Evolutionary conservation across 2,888 invertebrate species (phyloP), one percentile per base, ranked within the genome.

Genomic region (Cerastis leucographa): DNA sequence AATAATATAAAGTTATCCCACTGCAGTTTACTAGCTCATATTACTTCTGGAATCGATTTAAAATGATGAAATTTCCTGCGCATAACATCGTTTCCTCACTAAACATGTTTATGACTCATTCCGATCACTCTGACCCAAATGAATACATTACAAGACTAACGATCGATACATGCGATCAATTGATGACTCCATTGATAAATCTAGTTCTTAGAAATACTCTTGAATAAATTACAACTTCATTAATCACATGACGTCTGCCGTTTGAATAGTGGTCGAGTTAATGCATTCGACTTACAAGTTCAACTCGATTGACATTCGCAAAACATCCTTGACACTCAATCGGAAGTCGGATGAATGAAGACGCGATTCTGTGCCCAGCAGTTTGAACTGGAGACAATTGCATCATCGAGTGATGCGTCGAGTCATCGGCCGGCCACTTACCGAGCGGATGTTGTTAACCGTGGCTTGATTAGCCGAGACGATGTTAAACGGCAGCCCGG

Each of bases 371-470:
- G 83, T 89, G 89, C 91, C 89, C 89, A 90, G 91, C 89, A 91
- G 89, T 91, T 88, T 89, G 86, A 89, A 87, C 85, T 80, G 85
- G 90, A 93, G 93, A 94, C 94, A 93, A 94, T 96, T 96, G 95
- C 96, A 96, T 96, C 96, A 96, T 92, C 94, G 90, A 91, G 87
- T 89, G 90, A 90, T 91, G 90, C 88, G 92, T 86, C 93, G 93
- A 95, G 96, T 96, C 96, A 96, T 96, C 96, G 95, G 92, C 94
- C 95, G 90, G 87, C 93, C 96, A 94, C 94, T 95, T 94, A 91
- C 92, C 83, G 90, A 91, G 92, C 96, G 96, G 96, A 96, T 96
- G 96, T 96, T 94, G 96, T 96, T 95, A 96, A 95, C 95, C 93
- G 93, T 89, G 92, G 92, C 95, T 96, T 96, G 96, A 96, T 96